These are phyloP conservation scores for Zophobas atratus DNA, from an alignment of 1,140 invertebrate genomes.

Conservation along the genomic window DNA sequence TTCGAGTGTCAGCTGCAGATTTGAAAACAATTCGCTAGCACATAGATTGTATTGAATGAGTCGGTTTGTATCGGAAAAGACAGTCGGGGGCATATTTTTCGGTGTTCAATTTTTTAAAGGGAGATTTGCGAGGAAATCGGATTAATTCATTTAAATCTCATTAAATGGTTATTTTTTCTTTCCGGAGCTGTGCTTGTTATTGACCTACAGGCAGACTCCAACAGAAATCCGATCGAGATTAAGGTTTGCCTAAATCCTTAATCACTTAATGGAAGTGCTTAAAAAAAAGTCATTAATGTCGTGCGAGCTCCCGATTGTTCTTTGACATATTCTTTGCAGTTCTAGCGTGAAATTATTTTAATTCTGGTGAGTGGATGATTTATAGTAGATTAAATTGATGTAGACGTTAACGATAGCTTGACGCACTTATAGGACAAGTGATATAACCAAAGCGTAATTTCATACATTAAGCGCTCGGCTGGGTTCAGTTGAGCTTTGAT, in stretches of 20 bases:
- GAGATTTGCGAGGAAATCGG: slow-evolving; percentile 2
- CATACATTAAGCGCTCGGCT: slow-evolving; percentile 26
- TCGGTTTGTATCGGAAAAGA: slow-evolving; percentile 31
- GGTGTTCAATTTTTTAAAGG: slow-evolving; percentile 6
- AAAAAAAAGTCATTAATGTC: slow-evolving; percentile 31
- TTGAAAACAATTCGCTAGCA: slow-evolving; percentile 39
- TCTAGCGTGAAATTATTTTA: slow-evolving; percentile 28
- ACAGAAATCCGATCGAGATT: slow-evolving; percentile 34
- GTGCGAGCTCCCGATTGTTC: slow-evolving; percentile 13
- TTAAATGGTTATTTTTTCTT: slow-evolving; percentile 36
- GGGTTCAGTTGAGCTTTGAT: slow-evolving; percentile 21
- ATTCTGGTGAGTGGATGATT: slow-evolving; percentile 35
- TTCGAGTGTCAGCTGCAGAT: slow-evolving; percentile 37
- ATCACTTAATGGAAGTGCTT: slow-evolving; percentile 33
- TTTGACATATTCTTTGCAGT: slow-evolving; percentile 25
- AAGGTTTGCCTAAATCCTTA: slow-evolving; percentile 38
- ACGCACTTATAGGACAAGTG: slow-evolving; percentile 35
- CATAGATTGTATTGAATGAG: slow-evolving; percentile 44
- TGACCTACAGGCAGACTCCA: slow-evolving; percentile 30
- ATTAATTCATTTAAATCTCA: slow-evolving; percentile 37
- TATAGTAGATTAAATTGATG: slow-evolving; percentile 7
- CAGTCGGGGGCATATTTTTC: neutral
- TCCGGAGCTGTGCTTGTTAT: slow-evolving; percentile 22
- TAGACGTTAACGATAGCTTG: slow-evolving; percentile 40
- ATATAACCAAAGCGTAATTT: slow-evolving; percentile 37